A percentile compares a stretch with the other conserved stretches of the same genome.
Evolutionary conservation across 2,113 vertebrate genomes (phyloP).

Genomic region (Pogona vitticeps): DNA sequence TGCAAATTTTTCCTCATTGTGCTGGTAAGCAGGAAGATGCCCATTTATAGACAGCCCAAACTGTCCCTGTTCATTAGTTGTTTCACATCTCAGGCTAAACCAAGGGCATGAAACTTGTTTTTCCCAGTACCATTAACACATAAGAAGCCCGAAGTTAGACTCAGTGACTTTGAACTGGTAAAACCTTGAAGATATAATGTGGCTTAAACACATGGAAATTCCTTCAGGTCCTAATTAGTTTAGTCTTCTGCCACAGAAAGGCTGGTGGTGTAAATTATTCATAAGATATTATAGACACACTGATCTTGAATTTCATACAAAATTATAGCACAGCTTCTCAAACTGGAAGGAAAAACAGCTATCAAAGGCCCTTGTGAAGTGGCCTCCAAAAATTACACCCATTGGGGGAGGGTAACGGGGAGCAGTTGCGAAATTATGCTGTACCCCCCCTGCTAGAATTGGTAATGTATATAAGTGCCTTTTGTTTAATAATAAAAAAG

Average conservation of each 20-base stretch:
- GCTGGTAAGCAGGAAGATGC: background rate
- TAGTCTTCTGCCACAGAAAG: constrained; percentile 75
- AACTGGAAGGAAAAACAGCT: constrained; percentile 35
- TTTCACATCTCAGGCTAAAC: constrained; percentile 42
- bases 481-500: constrained; percentile 66
- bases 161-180: constrained; percentile 69
- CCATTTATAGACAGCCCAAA: fast-evolving
- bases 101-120: constrained; percentile 60
- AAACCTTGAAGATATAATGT: constrained; percentile 76
- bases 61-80: constrained; percentile 34
- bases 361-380: constrained; percentile 70
- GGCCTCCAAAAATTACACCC: constrained; percentile 58
- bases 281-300: constrained; percentile 75
- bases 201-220: constrained; percentile 75
- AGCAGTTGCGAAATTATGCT: background rate
- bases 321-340: constrained; percentile 73
- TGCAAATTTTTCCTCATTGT: background rate
- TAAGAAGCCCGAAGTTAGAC: constrained; percentile 64
- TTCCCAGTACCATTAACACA: constrained; percentile 61
- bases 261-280: constrained; percentile 79
- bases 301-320: constrained; percentile 74
- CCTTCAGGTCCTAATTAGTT: constrained; percentile 79
- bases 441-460: constrained; percentile 50
- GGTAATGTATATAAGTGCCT: constrained; percentile 60
- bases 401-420: background rate